Evolutionary conservation across 2,888 invertebrate genomes (phyloP), one percentile per base, ranked within the genome.

Genomic region (Octonoba sinensis): DNA sequence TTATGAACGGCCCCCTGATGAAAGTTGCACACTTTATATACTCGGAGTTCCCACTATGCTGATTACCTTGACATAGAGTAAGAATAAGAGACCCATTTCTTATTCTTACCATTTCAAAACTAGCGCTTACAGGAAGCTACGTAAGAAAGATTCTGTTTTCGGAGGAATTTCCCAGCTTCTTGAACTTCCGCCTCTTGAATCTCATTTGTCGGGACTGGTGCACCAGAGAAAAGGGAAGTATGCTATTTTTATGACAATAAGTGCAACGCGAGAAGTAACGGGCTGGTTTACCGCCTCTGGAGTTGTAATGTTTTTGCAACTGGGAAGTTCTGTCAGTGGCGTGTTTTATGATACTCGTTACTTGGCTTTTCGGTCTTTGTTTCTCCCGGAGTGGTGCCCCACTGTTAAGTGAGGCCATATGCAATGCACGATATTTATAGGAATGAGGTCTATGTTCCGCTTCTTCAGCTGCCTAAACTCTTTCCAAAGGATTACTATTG

Each of bases 341-440:
- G 36, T 24, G 67, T 36, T 67, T 67, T 36, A 67, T 27, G 57
- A 59, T 70, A 59, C 46, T 44, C 57, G 44, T 44, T 54, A 57
- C 56, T 16, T 24, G 47, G 24, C 44, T 67, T 59, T 22, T 36
- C 15, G 22, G 36, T 27, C 27, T 64, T 12, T 24, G 15, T 57
- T 70, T 47, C 47, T 11, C 46, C 51, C n/a, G n/a, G 22, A 47
- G 65, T 65, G 71, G 71, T 71, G 49, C 64, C 27, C 51, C 64
- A 27, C 16, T 11, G 69, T 18, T 44, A 13, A 18, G 13, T 24
- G 47, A 46, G 36, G 47, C 59, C 70, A 70, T 70, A 46, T 70
- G 76, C 70, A 77, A 64, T 77, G 67, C 64, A 47, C 18, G 78
- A 67, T 79, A 79, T 79, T 72, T 79, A 79, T 79, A 79, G 78